These are phyloP conservation scores for Serrognathus titanus DNA, from an alignment of 2,888 invertebrate species.

Conservation along the genomic window DNA sequence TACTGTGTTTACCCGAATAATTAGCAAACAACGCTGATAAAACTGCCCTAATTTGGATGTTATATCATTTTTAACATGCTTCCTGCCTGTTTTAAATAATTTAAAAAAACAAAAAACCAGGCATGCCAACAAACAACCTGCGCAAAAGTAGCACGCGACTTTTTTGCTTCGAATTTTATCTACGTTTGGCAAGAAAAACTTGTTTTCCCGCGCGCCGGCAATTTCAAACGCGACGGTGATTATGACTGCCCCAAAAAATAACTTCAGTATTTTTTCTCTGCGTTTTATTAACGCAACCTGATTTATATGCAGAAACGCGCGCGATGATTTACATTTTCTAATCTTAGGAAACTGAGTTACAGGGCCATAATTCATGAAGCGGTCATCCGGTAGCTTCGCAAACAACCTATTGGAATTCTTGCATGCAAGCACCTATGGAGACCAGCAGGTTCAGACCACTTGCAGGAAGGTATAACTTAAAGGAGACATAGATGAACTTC, in stretches of 20 bases:
- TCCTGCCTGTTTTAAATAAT: too few species aligned
- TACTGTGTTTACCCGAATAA: too few species aligned
- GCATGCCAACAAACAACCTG: too few species aligned
- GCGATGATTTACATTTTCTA: conserved; percentile 34
- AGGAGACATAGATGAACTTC: conserved; percentile 31
- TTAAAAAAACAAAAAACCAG: too few species aligned
- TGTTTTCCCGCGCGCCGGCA: background rate
- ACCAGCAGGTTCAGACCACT: conserved; percentile 35
- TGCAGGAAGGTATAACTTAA: conserved; percentile 37
- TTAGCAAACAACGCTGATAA: too few species aligned
- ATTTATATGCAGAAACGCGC: conserved; percentile 16
- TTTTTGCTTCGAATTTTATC: background rate
- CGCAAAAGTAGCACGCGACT: too few species aligned
- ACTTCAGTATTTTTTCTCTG: background rate
- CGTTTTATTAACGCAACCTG: conserved; percentile 11
- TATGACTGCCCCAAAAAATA: background rate
- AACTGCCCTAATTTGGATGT: too few species aligned
- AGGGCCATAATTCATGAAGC: conserved; percentile 34
- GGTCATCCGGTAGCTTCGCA: conserved; percentile 40
- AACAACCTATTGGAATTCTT: conserved; percentile 37
- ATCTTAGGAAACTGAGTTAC: conserved; percentile 34
- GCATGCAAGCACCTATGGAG: conserved; percentile 39
- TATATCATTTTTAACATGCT: too few species aligned
- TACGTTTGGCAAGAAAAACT: background rate
- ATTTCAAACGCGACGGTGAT: background rate